Evolutionary conservation across 2,113 vertebrate species (phyloP).

Genomic region (Poeciliopsis prolifica): DNA sequence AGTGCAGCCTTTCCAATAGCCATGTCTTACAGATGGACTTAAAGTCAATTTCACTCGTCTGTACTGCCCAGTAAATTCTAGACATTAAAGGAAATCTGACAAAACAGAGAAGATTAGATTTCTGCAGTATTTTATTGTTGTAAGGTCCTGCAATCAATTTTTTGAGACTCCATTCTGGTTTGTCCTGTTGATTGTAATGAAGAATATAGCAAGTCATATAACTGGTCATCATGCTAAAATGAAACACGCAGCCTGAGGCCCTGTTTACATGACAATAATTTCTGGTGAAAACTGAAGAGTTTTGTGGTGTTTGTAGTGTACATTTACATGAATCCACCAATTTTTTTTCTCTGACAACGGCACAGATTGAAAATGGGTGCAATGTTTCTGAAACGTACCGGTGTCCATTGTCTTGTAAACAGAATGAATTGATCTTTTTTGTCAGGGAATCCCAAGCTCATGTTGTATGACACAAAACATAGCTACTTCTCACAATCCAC

Average conservation of each 20-base stretch:
- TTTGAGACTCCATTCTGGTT: background rate
- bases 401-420: no score
- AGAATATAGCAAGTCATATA: background rate
- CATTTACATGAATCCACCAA: no score
- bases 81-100: background rate
- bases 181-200: background rate
- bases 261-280: no score
- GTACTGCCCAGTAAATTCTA: constrained; percentile 6
- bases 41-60: background rate
- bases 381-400: no score
- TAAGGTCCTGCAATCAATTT: background rate
- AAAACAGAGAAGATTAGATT: constrained; percentile 3
- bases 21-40: background rate
- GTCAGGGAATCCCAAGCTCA: no score
- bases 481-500: no score
- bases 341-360: no score
- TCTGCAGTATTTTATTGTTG: background rate
- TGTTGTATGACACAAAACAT: no score
- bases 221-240: background rate
- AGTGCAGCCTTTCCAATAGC: background rate
- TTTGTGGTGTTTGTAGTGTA: no score
- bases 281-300: no score
- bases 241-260: background rate
- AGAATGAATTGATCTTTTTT: no score
- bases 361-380: no score